phyloP scores from a whole-genome alignment of 2,888 invertebrate species.

The Parnassius mnemosyne region DNA sequence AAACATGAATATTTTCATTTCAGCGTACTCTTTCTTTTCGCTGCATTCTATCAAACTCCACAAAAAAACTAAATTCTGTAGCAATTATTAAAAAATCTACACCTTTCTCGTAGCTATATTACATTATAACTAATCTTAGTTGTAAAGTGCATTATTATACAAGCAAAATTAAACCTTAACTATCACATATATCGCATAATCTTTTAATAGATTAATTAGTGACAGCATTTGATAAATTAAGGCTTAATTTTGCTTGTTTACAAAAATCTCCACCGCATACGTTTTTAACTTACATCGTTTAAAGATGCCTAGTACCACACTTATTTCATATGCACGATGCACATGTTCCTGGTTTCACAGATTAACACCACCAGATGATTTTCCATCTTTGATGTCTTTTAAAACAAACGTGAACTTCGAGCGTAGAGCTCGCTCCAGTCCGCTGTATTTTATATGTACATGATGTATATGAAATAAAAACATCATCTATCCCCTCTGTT shows the following conservation, averaged over 20 bases:
- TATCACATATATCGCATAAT: not conserved
- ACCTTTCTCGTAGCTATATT: conserved; percentile 27
- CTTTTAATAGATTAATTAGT: not conserved
- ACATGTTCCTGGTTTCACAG: no score
- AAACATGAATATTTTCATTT: not conserved
- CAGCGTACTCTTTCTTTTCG: not conserved
- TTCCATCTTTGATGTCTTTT: no score
- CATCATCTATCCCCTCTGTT: no score
- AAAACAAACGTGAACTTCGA: no score
- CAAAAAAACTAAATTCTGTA: conserved; percentile 14
- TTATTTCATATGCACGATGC: no score
- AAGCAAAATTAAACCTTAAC: conserved; percentile 17
- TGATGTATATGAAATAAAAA: no score
- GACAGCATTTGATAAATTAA: not conserved
- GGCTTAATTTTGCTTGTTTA: conserved; percentile 11
- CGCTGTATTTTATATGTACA: no score
- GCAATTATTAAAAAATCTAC: conserved; percentile 40
- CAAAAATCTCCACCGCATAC: conserved; percentile 1
- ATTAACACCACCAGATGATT: no score
- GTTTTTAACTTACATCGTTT: no score
- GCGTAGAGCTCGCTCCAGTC: no score
- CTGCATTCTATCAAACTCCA: not conserved
- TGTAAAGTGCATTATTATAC: conserved; percentile 7
- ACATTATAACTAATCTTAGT: conserved; percentile 27
- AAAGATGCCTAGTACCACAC: no score